phyloP scores from a whole-genome alignment of 2,113 vertebrate genomes.

The Vulpes lagopus region DNA sequence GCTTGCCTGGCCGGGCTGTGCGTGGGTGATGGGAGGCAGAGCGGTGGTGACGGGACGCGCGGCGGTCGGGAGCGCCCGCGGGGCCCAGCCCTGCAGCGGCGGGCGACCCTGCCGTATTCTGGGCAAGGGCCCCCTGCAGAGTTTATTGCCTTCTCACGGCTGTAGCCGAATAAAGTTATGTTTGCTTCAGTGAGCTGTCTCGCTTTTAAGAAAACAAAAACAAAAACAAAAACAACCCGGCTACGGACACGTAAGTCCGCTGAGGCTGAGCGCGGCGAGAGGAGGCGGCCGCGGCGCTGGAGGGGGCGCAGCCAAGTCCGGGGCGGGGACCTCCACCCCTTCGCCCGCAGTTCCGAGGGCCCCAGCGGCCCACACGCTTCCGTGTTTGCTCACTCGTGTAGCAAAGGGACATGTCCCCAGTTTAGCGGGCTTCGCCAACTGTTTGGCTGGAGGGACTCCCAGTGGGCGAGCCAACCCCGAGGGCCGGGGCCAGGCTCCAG shows the following conservation, averaged over 20 bases:
- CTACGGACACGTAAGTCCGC: background rate
- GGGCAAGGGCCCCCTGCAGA: background rate
- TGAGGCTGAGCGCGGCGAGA: background rate
- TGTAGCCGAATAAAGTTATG: slow-evolving; percentile 37
- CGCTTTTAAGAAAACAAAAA: background rate
- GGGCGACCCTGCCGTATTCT: no score
- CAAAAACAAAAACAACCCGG: background rate
- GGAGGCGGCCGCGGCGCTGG: background rate
- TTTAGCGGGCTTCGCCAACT: background rate
- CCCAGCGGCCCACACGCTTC: background rate
- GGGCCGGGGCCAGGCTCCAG: no score
- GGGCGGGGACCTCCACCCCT: background rate
- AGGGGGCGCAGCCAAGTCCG: no score
- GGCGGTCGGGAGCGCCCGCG: background rate
- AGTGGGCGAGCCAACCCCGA: background rate
- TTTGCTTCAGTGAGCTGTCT: slow-evolving; percentile 39
- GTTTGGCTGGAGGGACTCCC: background rate
- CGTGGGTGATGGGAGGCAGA: background rate
- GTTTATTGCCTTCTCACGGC: background rate
- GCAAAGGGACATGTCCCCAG: background rate
- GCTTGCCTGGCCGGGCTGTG: background rate
- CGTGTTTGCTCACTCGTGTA: slow-evolving; percentile 27
- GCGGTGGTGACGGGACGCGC: background rate
- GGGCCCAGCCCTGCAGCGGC: background rate
- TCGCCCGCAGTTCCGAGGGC: background rate